Evolutionary conservation across 2,797 vertebrate genomes (phyloP), one percentile per base, ranked within the genome.

Genomic region (Falco columbarius): DNA sequence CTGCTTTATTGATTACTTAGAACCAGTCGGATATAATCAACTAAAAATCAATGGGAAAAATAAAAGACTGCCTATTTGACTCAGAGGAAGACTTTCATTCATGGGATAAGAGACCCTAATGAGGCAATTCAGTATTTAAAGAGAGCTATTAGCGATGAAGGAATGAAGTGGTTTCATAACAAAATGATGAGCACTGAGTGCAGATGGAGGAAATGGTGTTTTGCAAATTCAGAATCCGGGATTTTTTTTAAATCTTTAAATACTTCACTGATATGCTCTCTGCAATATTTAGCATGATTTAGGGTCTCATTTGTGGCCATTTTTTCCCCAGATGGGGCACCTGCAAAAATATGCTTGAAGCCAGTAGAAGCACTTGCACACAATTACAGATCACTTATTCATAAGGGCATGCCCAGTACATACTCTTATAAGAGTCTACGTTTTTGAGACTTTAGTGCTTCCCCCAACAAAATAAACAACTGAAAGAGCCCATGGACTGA

Each of bases 161-260:
- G 36, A 92, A 92, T 93, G 86, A 91, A 94, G 75, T 58, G 79
- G 67, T 49, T 96, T 86, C 81, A 85, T 96, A 96, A 95, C 86
- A 84, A 93, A 89, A 87, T 67, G 68, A 94, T 89, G 79, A 96
- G 76, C 62, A 88, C 58, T n/a, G 70, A 95, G 66, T 80, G 52
- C 96, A 97, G 91, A 91, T 95, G 95, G 86, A 95, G 91, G 95
- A 96, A 97, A 95, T 96, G 74, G 42, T 73, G 76, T 73, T 96
- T 95, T 93, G 95, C 71, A 95, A 93, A 95, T 90, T 89, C 94
- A 74, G 82, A 96, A 92, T 90, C 83, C 4, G 10, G 66, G 32
- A 55, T 21, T 38, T 52, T 42, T 89, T 87, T 30, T 0, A 2
- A 70, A 93, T 77, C 80, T 80, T 92, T 97, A 93, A 95, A 94